Conservation (phyloP, 2,797 vertebrate species). For the Rhinella marina region DNA sequence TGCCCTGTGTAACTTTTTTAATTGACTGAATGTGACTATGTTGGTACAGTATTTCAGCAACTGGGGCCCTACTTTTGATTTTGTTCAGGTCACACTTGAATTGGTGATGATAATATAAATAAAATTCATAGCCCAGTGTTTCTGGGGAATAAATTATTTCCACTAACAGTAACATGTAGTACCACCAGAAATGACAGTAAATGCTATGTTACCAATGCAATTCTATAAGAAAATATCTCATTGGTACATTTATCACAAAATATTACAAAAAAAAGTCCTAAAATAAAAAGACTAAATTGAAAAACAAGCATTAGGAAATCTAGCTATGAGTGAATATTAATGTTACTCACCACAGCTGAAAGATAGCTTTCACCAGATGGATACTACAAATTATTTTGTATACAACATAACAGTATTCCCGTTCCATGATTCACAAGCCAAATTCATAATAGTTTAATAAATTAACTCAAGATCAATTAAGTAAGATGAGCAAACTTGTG, state of each 20-base stretch:
- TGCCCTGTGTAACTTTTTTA: no score
- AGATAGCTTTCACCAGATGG: background rate
- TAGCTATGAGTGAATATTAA: background rate
- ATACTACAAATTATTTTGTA: background rate
- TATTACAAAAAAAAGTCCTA: no score
- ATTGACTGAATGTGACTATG: no score
- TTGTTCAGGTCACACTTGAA: no score
- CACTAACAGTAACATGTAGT: background rate
- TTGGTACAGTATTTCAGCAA: no score
- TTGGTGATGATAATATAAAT: background rate
- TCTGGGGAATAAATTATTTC: background rate
- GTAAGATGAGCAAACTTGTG: background rate
- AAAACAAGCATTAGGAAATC: no score
- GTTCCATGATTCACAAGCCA: background rate
- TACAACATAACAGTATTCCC: background rate
- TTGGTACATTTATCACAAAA: no score
- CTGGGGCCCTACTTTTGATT: no score
- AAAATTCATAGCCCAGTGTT: background rate
- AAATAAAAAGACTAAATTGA: no score
- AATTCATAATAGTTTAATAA: background rate
- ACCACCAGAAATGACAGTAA: background rate
- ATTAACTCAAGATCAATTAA: background rate
- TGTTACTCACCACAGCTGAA: background rate
- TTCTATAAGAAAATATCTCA: no score
- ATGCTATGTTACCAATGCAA: background rate